Evolutionary conservation across 2,888 invertebrate genomes (phyloP).

Genomic region (Hydroisotoma schaefferi): DNA sequence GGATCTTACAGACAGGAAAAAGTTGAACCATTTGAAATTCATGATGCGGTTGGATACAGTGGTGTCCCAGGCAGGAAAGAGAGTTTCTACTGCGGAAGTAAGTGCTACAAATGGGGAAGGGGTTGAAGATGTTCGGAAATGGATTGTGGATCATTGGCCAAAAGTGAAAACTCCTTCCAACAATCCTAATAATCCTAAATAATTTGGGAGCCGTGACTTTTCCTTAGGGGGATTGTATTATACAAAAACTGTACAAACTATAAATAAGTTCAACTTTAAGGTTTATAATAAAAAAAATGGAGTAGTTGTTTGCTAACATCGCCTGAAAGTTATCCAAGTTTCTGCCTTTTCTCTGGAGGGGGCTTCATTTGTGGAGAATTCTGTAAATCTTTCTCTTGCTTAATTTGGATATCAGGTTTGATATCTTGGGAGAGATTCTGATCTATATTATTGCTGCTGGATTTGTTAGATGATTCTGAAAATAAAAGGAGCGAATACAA

Average conservation of each 20-base stretch:
- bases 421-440: not conserved
- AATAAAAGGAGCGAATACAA: too few species aligned
- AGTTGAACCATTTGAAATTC: conserved; percentile 77
- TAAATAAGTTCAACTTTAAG: not conserved
- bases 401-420: conserved; percentile 28
- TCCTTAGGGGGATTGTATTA: too few species aligned
- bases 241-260: too few species aligned
- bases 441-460: too few species aligned
- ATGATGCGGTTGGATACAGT: conserved; percentile 74
- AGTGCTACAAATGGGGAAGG: conserved; percentile 71
- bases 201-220: too few species aligned
- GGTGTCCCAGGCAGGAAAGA: conserved; percentile 65
- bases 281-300: not conserved
- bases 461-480: too few species aligned
- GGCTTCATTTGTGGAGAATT: conserved; percentile 66
- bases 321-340: conserved; percentile 51
- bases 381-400: conserved; percentile 47
- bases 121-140: conserved; percentile 63
- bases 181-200: not conserved
- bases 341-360: conserved; percentile 79
- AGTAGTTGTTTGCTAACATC: not conserved
- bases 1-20: conserved; percentile 80
- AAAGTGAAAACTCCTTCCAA: not conserved
- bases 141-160: conserved; percentile 52
- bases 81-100: conserved; percentile 67